A percentile compares a stretch with the other conserved stretches of the same genome.
phyloP scores from a whole-genome alignment of 2,113 vertebrate genomes.

The Harpagus bidentatus region DNA sequence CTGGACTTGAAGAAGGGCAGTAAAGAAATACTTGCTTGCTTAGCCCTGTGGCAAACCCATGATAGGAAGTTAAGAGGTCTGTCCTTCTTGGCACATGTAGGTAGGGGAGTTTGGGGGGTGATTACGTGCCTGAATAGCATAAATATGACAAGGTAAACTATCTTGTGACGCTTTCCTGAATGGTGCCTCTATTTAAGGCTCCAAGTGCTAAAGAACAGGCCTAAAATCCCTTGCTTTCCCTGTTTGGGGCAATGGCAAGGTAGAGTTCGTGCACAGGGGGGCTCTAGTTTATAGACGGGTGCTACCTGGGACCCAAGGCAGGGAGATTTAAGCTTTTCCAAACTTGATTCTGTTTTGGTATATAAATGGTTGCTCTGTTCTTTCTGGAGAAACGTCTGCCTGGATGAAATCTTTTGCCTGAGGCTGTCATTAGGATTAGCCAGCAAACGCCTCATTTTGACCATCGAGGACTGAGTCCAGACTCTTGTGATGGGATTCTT shows the following conservation, averaged over 20 bases:
- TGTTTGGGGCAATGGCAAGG: background rate
- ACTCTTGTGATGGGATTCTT: background rate
- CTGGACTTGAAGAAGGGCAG: background rate
- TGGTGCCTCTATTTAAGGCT: background rate
- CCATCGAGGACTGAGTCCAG: accelerated
- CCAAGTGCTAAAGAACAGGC: background rate
- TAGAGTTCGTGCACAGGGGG: background rate
- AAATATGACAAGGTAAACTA: background rate
- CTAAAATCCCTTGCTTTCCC: background rate
- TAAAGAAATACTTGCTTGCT: background rate
- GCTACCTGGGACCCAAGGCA: background rate
- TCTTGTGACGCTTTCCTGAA: background rate
- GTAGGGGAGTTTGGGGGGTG: background rate
- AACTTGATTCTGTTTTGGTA: background rate
- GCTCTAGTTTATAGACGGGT: background rate
- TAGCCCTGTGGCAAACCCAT: background rate
- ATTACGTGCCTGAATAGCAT: too few relatives aligned
- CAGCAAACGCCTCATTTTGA: background rate
- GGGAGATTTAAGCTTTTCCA: background rate
- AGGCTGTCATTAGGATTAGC: background rate
- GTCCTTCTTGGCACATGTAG: background rate
- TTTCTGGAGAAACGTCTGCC: background rate
- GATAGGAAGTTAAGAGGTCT: background rate
- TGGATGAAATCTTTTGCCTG: background rate
- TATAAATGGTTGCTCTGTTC: background rate